A percentile compares a stretch with the other conserved stretches of the same genome.
These are phyloP conservation scores for Salarias fasciatus DNA, from an alignment of 2,797 vertebrate species.

Conservation along the genomic window DNA sequence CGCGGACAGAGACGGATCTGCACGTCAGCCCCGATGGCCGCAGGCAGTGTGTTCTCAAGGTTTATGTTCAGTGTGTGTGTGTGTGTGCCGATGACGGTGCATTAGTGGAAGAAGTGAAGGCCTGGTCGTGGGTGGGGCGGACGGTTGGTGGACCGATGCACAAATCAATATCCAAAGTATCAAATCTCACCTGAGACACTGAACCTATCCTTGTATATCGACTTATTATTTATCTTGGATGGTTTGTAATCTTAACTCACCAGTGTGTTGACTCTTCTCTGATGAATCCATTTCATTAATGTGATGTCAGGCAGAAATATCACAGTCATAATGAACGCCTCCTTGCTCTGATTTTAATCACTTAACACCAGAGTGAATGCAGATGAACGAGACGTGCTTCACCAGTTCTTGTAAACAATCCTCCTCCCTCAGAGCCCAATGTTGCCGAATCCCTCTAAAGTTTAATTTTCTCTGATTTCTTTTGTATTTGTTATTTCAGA, in stretches of 20 bases:
- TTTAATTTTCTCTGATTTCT: not conserved
- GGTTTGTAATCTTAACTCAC: slow-evolving; percentile 44
- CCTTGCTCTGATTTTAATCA: slow-evolving; percentile 62
- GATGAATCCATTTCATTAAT: slow-evolving; percentile 68
- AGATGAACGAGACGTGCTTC: slow-evolving; percentile 52
- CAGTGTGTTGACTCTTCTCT: slow-evolving; percentile 31
- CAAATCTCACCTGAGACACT: no score
- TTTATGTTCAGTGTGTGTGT: no score
- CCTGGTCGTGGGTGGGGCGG: no score
- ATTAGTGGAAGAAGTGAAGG: no score
- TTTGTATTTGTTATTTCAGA: slow-evolving; percentile 19
- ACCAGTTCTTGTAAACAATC: slow-evolving; percentile 49
- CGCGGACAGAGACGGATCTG: slow-evolving; percentile 14
- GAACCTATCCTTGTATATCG: no score
- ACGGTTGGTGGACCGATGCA: no score
- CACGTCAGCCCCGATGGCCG: not conserved
- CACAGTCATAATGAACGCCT: slow-evolving; percentile 61
- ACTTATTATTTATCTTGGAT: slow-evolving; percentile 18
- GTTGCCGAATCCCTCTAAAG: slow-evolving; percentile 5
- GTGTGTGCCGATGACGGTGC: no score
- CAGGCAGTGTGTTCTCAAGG: not conserved
- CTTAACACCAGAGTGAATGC: slow-evolving; percentile 51
- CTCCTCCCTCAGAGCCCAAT: slow-evolving; percentile 20
- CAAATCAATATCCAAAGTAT: no score
- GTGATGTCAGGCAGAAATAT: slow-evolving; percentile 64